Conservation (phyloP, 2,113 vertebrate genomes). For the Anser cygnoides region DNA sequence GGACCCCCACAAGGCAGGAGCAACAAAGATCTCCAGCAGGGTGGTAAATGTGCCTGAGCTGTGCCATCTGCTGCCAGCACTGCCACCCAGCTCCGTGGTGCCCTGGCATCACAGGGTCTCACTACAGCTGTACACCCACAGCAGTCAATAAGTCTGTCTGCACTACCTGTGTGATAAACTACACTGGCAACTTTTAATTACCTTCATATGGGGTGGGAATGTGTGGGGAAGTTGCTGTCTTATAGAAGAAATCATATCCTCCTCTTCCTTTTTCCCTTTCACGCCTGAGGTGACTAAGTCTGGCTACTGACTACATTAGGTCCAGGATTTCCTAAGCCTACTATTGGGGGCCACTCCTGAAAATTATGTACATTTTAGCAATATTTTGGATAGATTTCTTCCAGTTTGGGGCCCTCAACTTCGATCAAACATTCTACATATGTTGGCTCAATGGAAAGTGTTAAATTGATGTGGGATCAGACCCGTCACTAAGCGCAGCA, state of each 20-base stretch:
- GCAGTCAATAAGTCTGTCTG: background rate
- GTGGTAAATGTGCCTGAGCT: background rate
- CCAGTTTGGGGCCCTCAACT: background rate
- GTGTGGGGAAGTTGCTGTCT: background rate
- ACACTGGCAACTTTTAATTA: slow-evolving; percentile 16
- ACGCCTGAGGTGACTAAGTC: background rate
- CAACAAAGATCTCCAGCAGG: background rate
- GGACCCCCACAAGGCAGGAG: background rate
- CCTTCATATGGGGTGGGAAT: background rate
- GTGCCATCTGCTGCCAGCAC: background rate
- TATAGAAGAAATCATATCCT: background rate
- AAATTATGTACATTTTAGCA: background rate
- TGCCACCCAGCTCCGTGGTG: background rate
- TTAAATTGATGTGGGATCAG: background rate
- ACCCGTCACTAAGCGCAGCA: background rate
- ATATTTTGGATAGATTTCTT: background rate
- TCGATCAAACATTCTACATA: background rate
- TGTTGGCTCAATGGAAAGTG: background rate
- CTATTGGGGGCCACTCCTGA: background rate
- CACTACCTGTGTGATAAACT: background rate
- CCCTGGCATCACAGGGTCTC: background rate
- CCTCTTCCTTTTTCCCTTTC: background rate
- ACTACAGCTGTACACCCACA: background rate
- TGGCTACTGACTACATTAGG: background rate
- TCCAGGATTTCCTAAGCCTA: background rate